A percentile compares a stretch with the other conserved stretches of the same genome.
Conservation (phyloP, 2,888 invertebrate genomes). For the Esperia sulphurella region DNA sequence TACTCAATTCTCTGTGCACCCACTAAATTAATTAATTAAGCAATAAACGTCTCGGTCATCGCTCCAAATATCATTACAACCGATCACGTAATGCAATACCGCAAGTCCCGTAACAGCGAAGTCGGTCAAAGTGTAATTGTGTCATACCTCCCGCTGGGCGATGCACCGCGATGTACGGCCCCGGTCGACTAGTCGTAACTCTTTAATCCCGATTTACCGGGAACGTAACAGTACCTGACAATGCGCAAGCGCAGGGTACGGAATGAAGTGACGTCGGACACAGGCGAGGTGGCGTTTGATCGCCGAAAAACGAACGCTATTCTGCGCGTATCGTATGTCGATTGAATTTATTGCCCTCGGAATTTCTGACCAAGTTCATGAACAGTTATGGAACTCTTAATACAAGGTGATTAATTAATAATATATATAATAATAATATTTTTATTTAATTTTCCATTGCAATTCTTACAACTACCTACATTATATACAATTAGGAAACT, state of each 20-base stretch:
- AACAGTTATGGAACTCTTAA: no score
- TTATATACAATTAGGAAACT: no score
- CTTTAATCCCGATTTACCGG: constrained; percentile 48
- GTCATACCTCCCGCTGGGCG: constrained; percentile 49
- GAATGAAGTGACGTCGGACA: constrained; percentile 12
- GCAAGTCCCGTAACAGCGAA: constrained; percentile 34
- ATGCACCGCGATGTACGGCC: constrained; percentile 1
- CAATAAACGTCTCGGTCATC: constrained; percentile 12
- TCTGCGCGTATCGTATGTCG: neutral
- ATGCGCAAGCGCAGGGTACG: no score
- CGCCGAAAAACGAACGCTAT: neutral
- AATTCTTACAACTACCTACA: no score
- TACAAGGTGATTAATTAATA: no score
- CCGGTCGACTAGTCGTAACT: constrained; percentile 36
- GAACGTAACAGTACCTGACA: constrained; percentile 46
- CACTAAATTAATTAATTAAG: neutral
- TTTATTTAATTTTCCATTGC: no score
- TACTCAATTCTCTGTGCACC: neutral
- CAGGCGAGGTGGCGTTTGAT: constrained; percentile 7
- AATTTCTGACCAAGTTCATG: no score
- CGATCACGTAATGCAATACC: constrained; percentile 20
- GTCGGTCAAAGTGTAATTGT: constrained; percentile 61
- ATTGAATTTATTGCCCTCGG: neutral
- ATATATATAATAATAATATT: no score
- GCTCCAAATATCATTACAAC: constrained; percentile 11